A percentile compares a stretch with the other conserved stretches of the same genome.
Conservation (phyloP, 2,113 vertebrate genomes). For the Cebus imitator region DNA sequence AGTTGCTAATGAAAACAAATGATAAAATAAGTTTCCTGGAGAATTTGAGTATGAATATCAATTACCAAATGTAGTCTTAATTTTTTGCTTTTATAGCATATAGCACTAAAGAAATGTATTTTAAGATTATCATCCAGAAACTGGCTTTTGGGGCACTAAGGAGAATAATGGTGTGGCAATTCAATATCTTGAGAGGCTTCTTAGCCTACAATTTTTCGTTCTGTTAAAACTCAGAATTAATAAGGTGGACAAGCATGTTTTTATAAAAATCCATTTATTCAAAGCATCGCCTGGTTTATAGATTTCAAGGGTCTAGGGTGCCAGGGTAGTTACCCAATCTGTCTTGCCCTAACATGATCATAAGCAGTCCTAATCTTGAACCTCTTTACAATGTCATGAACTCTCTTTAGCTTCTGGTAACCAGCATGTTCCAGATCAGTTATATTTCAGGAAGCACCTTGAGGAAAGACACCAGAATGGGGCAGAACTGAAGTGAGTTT, state of each 20-base stretch:
- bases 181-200: not conserved
- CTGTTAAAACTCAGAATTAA: not conserved
- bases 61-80: not conserved
- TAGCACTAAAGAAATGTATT: not conserved
- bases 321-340: no score
- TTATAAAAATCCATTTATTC: not conserved
- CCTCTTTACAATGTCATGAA: not conserved
- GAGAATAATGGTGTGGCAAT: not conserved
- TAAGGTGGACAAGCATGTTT: not conserved
- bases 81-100: slow-evolving; percentile 20
- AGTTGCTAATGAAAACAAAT: not conserved
- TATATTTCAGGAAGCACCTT: not conserved
- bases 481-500: not conserved
- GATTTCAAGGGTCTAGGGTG: not conserved
- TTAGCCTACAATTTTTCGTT: not conserved
- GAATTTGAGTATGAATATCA: not conserved
- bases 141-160: not conserved
- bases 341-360: not conserved
- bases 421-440: not conserved
- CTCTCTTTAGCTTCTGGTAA: not conserved
- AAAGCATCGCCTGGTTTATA: not conserved
- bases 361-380: not conserved
- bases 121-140: not conserved
- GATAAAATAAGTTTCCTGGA: not conserved
- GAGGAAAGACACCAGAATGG: not conserved